phyloP scores from a whole-genome alignment of 2,888 invertebrate species.

The Acleris emargana region DNA sequence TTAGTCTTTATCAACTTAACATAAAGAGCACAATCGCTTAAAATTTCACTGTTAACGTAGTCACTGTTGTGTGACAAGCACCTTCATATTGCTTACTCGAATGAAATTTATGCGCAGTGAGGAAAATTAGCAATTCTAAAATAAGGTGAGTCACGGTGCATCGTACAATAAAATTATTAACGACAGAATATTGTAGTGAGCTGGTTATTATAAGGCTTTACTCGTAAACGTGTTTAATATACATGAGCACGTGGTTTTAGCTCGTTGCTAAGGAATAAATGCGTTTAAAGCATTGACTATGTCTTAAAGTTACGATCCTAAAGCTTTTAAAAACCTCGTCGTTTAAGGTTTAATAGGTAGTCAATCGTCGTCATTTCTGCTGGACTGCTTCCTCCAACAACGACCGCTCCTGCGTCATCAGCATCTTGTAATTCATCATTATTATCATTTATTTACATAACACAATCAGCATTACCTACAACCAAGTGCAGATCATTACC shows the following conservation, averaged over 20 bases:
- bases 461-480: too few species aligned
- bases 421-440: too few species aligned
- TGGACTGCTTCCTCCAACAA: too few species aligned
- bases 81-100: slow-evolving; percentile 31
- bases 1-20: not conserved
- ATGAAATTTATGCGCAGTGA: slow-evolving; percentile 32
- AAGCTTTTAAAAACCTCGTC: too few species aligned
- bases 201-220: not conserved
- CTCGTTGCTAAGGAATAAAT: not conserved
- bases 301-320: too few species aligned
- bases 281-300: not conserved
- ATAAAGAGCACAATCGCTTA: slow-evolving; percentile 9
- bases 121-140: slow-evolving; percentile 53
- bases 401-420: too few species aligned
- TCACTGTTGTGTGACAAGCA: slow-evolving; percentile 27
- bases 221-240: not conserved
- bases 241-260: not conserved
- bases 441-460: too few species aligned
- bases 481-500: too few species aligned
- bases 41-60: not conserved
- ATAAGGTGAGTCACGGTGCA: slow-evolving; percentile 42
- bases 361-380: too few species aligned
- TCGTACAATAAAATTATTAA: slow-evolving; percentile 32
- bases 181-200: slow-evolving; percentile 3
- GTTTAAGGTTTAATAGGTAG: too few species aligned